These are phyloP conservation scores for Smittia sp. DNA, from an alignment of 2,888 invertebrate species.

Conservation along the genomic window DNA sequence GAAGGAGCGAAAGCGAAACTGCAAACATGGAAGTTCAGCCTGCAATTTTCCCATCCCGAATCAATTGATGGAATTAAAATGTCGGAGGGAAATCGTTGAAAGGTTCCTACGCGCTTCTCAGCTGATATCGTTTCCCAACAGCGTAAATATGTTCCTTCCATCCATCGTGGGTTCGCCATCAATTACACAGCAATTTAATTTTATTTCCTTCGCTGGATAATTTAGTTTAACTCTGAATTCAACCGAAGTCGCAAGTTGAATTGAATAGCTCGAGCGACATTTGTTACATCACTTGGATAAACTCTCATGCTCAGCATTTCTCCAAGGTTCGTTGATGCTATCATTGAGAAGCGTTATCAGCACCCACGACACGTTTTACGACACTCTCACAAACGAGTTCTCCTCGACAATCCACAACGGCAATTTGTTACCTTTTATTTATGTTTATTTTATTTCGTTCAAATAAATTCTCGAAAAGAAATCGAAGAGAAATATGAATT, in stretches of 20 bases:
- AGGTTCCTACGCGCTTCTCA: not conserved
- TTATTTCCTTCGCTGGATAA: not conserved
- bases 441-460: conserved; percentile 20
- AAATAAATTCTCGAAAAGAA: conserved; percentile 2
- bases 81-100: not conserved
- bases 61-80: not conserved
- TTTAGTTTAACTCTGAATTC: not conserved
- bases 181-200: conserved; percentile 12
- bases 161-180: not conserved
- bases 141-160: not conserved
- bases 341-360: conserved; percentile 11
- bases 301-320: no score
- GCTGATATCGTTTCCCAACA: conserved; percentile 15
- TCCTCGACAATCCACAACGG: not conserved
- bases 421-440: conserved; percentile 39
- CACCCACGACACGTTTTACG: conserved; percentile 25
- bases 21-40: not conserved
- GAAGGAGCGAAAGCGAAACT: conserved; percentile 10
- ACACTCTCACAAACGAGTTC: not conserved
- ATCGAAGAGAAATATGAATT: not conserved
- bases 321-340: no score
- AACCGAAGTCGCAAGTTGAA: no score
- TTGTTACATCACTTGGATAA: no score
- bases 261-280: no score
- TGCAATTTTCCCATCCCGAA: not conserved